Evolutionary conservation across 2,113 vertebrate genomes (phyloP).

Genomic region (Aphyosemion australe): DNA sequence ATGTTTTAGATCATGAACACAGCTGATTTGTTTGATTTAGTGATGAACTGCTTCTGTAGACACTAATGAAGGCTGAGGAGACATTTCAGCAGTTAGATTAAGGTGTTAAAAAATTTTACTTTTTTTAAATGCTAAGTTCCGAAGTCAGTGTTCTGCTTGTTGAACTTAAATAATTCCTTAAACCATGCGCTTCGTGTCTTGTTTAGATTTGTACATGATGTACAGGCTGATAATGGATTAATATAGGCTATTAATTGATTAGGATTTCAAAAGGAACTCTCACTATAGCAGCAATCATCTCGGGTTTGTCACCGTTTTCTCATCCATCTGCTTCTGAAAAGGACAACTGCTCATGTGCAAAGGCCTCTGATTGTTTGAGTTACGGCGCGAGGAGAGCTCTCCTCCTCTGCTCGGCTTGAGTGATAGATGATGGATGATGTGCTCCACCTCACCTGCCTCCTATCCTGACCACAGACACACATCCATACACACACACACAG

Average conservation of each 20-base stretch:
- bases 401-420: slow-evolving; percentile 37
- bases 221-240: no score
- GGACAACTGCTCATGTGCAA: background rate
- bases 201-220: no score
- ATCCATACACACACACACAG: slow-evolving; percentile 14
- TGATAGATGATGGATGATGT: slow-evolving; percentile 60
- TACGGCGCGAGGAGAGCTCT: background rate
- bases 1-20: no score
- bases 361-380: slow-evolving; percentile 21
- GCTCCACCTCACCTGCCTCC: slow-evolving; percentile 28
- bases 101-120: no score
- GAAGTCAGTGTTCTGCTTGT: background rate
- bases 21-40: no score
- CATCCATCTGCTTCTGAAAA: background rate
- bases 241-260: no score
- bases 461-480: slow-evolving; percentile 16
- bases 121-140: background rate
- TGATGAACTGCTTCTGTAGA: no score
- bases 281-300: background rate
- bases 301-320: background rate
- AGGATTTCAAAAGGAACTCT: background rate
- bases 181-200: no score
- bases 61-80: no score
- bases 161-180: background rate
- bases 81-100: no score